Conservation (phyloP, 2,888 invertebrate genomes). For the Tridacna crocea region DNA sequence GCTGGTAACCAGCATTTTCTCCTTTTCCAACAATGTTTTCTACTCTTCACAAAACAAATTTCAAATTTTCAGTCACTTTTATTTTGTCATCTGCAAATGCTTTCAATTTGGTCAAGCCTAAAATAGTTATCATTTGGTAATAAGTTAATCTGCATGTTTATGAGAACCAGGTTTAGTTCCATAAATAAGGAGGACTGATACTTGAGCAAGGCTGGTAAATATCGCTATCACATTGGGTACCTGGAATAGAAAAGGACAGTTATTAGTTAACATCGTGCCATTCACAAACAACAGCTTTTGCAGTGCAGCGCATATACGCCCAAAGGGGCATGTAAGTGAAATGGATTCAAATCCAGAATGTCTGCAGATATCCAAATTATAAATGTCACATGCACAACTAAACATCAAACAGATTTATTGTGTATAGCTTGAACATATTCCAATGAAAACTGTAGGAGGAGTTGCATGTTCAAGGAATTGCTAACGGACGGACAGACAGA, state of each 20-base stretch:
- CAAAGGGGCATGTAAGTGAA: too few relatives aligned
- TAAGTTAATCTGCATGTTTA: too few relatives aligned
- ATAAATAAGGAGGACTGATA: neutral
- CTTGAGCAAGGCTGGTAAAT: constrained; percentile 5
- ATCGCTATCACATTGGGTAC: constrained; percentile 18
- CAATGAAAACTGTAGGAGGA: too few relatives aligned
- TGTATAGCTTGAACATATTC: too few relatives aligned
- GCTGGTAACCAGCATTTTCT: neutral
- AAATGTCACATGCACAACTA: neutral
- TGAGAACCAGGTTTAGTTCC: constrained; percentile 2
- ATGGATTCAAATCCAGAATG: too few relatives aligned
- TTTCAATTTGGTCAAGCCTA: too few relatives aligned
- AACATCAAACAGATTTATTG: too few relatives aligned
- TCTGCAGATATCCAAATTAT: neutral
- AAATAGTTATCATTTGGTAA: too few relatives aligned
- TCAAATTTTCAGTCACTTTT: too few relatives aligned
- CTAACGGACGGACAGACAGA: neutral
- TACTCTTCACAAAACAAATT: too few relatives aligned
- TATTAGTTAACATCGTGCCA: neutral
- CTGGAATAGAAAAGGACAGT: neutral
- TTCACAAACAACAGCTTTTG: neutral
- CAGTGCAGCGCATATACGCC: neutral
- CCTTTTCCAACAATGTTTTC: neutral
- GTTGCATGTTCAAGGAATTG: too few relatives aligned
- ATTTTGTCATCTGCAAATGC: too few relatives aligned